Percentiles rank a stretch among this genome's conserved stretches.
Conservation (phyloP, 1,140 invertebrate species). For the Phortica variegata region DNA sequence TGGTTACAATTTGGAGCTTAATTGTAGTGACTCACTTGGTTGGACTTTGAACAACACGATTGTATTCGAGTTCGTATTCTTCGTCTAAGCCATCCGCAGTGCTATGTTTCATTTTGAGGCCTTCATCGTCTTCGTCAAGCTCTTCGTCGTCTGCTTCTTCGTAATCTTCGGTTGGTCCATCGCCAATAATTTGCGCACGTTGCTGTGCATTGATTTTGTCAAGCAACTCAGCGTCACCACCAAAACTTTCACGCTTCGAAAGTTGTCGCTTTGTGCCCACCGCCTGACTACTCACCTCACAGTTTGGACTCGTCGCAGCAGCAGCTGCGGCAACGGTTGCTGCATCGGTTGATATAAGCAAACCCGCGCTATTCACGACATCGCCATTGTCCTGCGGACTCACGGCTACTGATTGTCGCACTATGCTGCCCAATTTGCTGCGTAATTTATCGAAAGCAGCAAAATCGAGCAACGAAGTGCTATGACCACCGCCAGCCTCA, state of each 20-base stretch:
- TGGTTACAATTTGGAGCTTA: not conserved
- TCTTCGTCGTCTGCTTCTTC: slow-evolving; percentile 50
- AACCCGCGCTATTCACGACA: slow-evolving; percentile 64
- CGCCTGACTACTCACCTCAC: not conserved
- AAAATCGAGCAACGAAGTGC: slow-evolving; percentile 58
- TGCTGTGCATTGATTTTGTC: slow-evolving; percentile 61
- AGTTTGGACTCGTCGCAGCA: slow-evolving; percentile 6
- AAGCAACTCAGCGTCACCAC: slow-evolving; percentile 73
- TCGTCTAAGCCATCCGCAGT: slow-evolving; percentile 4
- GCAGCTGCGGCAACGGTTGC: not conserved
- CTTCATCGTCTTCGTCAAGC: slow-evolving; percentile 37
- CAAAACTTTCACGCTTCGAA: slow-evolving; percentile 69
- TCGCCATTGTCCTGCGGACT: slow-evolving; percentile 42
- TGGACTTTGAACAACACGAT: slow-evolving; percentile 47
- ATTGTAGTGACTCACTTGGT: slow-evolving; percentile 51
- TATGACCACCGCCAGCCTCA: slow-evolving; percentile 17
- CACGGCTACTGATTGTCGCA: slow-evolving; percentile 58
- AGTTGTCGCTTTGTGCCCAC: slow-evolving; percentile 56
- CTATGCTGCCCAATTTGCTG: slow-evolving; percentile 65
- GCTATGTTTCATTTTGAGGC: slow-evolving; percentile 2
- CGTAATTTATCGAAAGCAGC: slow-evolving; percentile 63
- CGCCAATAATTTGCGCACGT: slow-evolving; percentile 55
- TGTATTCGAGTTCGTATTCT: slow-evolving; percentile 25
- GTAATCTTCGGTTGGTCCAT: slow-evolving; percentile 23
- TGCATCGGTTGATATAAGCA: slow-evolving; percentile 59